phyloP scores from a whole-genome alignment of 2,797 vertebrate genomes.

The Salarias fasciatus region DNA sequence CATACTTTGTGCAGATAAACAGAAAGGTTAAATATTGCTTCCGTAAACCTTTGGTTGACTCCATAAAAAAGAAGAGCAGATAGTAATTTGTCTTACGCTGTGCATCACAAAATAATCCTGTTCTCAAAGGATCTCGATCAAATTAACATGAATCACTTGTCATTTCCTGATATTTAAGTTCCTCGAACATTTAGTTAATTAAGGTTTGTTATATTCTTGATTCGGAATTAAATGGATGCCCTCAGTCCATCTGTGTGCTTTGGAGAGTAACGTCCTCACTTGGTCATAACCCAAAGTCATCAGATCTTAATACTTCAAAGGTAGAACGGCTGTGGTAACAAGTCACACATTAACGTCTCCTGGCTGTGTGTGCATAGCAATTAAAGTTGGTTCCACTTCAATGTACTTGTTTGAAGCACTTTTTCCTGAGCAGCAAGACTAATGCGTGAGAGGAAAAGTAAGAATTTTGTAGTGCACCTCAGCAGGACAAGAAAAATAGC shows the following conservation, averaged over 20 bases:
- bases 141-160: conserved; percentile 6
- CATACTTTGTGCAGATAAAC: conserved; percentile 31
- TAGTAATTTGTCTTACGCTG: conserved; percentile 6
- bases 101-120: background rate
- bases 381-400: conserved; percentile 78
- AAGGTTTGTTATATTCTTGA: conserved; percentile 38
- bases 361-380: conserved; percentile 67
- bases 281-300: conserved; percentile 56
- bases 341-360: conserved; percentile 67
- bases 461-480: conserved; percentile 41
- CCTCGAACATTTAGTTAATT: conserved; percentile 13
- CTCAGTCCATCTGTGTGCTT: conserved; percentile 30
- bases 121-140: background rate
- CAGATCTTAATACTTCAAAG: conserved; percentile 51
- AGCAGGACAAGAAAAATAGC: conserved; percentile 33
- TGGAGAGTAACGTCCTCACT: conserved; percentile 60
- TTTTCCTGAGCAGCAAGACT: conserved; percentile 71
- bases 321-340: conserved; percentile 49
- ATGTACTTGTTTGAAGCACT: conserved; percentile 78
- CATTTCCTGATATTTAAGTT: background rate
- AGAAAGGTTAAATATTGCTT: conserved; percentile 31
- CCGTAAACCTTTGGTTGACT: conserved; percentile 22
- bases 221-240: conserved; percentile 34
- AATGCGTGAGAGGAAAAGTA: conserved; percentile 54
- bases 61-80: background rate